These are phyloP conservation scores for Catharus bicknelli DNA, from an alignment of 2,113 vertebrate species.

Conservation along the genomic window DNA sequence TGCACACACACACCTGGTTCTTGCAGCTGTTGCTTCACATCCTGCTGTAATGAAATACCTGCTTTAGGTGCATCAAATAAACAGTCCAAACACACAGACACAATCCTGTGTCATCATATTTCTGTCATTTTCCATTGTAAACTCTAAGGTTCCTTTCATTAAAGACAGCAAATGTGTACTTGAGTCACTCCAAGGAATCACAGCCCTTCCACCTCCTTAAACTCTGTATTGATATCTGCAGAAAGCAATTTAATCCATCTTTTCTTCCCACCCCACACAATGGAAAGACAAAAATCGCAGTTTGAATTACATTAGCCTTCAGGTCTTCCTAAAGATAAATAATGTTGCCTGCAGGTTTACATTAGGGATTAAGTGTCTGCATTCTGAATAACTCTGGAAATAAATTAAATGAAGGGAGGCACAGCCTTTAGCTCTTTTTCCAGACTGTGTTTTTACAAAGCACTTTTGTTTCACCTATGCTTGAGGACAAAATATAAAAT, in stretches of 20 bases:
- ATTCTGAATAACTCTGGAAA: neutral
- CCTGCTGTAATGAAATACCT: neutral
- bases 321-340: neutral
- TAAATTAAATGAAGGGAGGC: neutral
- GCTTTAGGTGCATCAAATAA: neutral
- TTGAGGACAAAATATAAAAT: neutral
- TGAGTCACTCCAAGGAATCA: neutral
- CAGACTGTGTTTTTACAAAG: neutral
- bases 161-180: neutral
- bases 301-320: neutral
- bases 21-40: neutral
- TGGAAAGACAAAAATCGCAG: neutral
- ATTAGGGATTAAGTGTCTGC: neutral
- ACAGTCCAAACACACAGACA: neutral
- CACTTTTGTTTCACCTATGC: neutral
- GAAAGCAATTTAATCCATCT: neutral
- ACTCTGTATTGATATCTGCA: neutral
- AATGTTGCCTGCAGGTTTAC: neutral
- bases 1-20: neutral
- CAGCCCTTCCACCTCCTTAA: neutral
- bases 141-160: neutral
- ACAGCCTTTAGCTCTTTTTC: neutral
- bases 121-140: neutral
- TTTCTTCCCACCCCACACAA: neutral
- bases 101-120: neutral